These are phyloP conservation scores for Betta splendens DNA, from an alignment of 2,797 vertebrate genomes.

Conservation along the genomic window DNA sequence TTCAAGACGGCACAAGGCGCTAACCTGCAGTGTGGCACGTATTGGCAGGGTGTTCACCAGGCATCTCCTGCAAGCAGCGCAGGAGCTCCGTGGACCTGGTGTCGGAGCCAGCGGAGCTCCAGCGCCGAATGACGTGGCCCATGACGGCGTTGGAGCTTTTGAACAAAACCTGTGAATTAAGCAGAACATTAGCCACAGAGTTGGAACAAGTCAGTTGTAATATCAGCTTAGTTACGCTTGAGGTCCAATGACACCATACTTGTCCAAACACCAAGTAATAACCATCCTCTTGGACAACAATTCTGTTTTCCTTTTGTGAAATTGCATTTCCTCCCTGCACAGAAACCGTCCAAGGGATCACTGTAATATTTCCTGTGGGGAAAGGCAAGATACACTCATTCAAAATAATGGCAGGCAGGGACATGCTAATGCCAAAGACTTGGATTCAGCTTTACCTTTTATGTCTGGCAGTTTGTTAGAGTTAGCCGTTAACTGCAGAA, in stretches of 20 bases:
- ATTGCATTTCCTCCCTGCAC: constrained; percentile 68
- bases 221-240: constrained; percentile 66
- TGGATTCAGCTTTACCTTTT: constrained; percentile 70
- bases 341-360: constrained; percentile 77
- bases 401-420: constrained; percentile 64
- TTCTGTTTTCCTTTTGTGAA: constrained; percentile 74
- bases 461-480: constrained; percentile 64
- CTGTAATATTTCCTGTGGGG: constrained; percentile 71
- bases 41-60: constrained; percentile 40
- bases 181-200: constrained; percentile 62
- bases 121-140: constrained; percentile 66
- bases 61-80: constrained; percentile 66
- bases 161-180: constrained; percentile 72
- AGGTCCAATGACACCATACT: constrained; percentile 71
- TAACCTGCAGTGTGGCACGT: constrained; percentile 72
- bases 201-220: constrained; percentile 65
- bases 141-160: constrained; percentile 50
- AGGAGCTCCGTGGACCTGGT: constrained; percentile 52
- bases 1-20: constrained; percentile 14
- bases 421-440: constrained; percentile 38
- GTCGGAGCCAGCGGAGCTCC: constrained; percentile 39
- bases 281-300: constrained; percentile 78
- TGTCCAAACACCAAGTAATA: constrained; percentile 82
- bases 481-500: constrained; percentile 73
- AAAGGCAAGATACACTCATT: constrained; percentile 56